Conservation (phyloP, 2,113 vertebrate genomes). For the Corythornis madagascariensis region DNA sequence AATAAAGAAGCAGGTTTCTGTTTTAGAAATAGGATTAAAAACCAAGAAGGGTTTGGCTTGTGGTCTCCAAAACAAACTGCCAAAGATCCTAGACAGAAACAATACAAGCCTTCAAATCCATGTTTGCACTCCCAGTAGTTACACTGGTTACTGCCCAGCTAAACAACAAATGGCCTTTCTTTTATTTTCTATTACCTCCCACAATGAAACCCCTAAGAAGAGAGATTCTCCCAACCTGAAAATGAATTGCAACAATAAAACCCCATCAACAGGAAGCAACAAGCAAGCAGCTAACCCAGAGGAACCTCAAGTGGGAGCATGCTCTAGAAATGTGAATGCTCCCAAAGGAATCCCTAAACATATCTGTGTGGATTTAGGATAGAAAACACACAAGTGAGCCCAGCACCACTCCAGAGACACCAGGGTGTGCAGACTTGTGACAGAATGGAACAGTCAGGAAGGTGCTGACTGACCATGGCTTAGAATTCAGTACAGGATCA, state of each 20-base stretch:
- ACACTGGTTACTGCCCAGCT: not conserved
- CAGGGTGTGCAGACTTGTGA: not conserved
- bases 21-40: constrained; percentile 25
- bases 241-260: not conserved
- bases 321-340: not conserved
- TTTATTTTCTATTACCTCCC: not conserved
- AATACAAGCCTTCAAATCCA: not conserved
- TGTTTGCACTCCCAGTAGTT: not conserved
- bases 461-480: not conserved
- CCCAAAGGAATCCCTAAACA: not conserved
- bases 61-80: constrained; percentile 40
- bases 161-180: not conserved
- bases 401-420: not conserved
- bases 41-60: not conserved
- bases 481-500: constrained; percentile 37
- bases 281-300: not conserved
- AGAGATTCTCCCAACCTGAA: not conserved
- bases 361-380: not conserved
- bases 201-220: not conserved
- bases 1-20: not conserved
- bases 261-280: not conserved
- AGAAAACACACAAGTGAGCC: not conserved
- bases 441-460: not conserved
- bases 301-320: not conserved
- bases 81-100: constrained; percentile 7